Base-by-base conservation (phyloP, 2,797 vertebrate genomes). In the Anguilla obscura region DNA sequence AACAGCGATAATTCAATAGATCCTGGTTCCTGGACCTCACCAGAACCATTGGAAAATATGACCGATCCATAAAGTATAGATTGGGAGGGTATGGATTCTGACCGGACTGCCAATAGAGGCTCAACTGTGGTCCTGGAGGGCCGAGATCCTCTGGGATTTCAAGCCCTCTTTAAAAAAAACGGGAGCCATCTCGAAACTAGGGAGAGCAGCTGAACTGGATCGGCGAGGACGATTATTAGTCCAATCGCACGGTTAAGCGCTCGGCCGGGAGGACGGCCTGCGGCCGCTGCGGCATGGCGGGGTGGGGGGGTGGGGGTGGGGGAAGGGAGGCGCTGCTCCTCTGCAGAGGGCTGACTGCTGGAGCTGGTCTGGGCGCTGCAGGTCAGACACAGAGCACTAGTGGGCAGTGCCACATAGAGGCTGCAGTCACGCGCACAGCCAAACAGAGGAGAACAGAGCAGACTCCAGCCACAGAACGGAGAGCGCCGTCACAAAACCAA, bases 61-160 rank as follows among this genome's bases (percentile, higher is more conserved):
- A 92, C 92, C 94, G 94, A 95, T 96, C 93, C 94, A 92, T 93
- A 93, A 90, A 92, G 92, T 92, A 93, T 90, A 94, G 91, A 88
- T 86, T 86, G 92, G 92, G 93, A 93, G 21, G 27, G 58, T 52
- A 0, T 86, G 36, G 87, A 83, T 87, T 84, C 18, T 45, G 85
- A 84, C n/a, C 85, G 74, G 48, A 80, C 33, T 69, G 88, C 87
- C 85, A 89, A 36, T 50, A 60, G 40, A 56, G 33, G 76, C 79
- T 86, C 48, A 58, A 86, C 60, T 45, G 21, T 50, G 45, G 76
- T 30, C 58, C 86, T 33, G 48, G 50, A 66, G 45, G 56, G 58
- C n/a, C 3, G 24, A 14, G n/a, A 45, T 45, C 74, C 74, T 48
- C 16, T 10, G 76, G 76, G 76, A 80, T 50, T 80, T 50, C 40